Conservation (phyloP, 1,140 invertebrate species). For the Atta cephalotes region DNA sequence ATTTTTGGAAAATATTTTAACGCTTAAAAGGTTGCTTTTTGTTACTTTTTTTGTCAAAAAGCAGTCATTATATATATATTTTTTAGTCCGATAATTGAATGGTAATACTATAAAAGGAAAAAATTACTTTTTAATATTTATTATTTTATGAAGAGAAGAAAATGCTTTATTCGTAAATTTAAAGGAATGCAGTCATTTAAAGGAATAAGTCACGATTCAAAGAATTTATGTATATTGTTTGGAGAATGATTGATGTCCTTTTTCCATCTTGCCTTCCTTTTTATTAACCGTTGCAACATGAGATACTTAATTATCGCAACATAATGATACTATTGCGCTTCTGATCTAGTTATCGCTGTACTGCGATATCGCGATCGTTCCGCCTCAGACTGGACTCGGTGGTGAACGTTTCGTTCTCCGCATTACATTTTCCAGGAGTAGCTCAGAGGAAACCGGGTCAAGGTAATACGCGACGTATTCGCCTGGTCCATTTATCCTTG, state of each 20-base stretch:
- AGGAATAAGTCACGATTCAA: not conserved
- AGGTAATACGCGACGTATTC: conserved; percentile 56
- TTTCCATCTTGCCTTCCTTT: not conserved
- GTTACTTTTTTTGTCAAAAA: too few relatives aligned
- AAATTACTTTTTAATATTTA: not conserved
- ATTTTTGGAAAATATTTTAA: too few relatives aligned
- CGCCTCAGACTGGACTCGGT: not conserved
- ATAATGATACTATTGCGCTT: conserved; percentile 9
- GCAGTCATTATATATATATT: too few relatives aligned
- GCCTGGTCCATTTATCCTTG: conserved; percentile 54
- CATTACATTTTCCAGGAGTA: conserved; percentile 64
- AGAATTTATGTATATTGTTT: not conserved
- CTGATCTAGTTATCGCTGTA: conserved; percentile 58
- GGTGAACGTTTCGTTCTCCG: conserved; percentile 45
- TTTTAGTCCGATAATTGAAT: too few relatives aligned
- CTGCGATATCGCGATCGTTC: conserved; percentile 64
- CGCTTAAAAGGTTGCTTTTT: too few relatives aligned
- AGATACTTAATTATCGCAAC: conserved; percentile 44
- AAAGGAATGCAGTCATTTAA: not conserved
- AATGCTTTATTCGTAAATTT: not conserved
- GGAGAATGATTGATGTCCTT: not conserved
- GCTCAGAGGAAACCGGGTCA: conserved; percentile 65
- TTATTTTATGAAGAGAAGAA: not conserved
- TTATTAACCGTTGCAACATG: not conserved
- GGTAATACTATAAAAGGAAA: not conserved